Percentiles rank a stretch among this genome's conserved stretches.
phyloP scores from a whole-genome alignment of 2,797 vertebrate species.

The Choloepus didactylus region DNA sequence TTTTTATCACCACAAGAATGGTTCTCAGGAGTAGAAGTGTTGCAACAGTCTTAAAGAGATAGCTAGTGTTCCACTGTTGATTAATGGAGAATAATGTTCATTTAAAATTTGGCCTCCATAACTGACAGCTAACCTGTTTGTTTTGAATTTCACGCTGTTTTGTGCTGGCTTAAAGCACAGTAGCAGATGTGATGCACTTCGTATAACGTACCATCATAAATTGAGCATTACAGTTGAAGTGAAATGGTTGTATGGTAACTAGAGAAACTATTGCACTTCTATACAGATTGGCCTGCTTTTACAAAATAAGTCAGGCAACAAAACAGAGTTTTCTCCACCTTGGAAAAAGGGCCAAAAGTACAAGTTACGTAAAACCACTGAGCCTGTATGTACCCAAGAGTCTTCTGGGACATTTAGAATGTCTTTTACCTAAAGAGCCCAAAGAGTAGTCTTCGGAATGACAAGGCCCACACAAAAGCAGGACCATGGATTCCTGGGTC shows the following conservation, averaged over 20 bases:
- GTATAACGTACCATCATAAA: constrained; percentile 5
- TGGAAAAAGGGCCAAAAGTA: not conserved
- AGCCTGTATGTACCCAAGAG: not conserved
- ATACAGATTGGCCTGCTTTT: not conserved
- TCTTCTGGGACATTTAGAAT: constrained; percentile 9
- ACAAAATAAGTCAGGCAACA: constrained; percentile 1
- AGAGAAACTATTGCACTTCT: constrained; percentile 39
- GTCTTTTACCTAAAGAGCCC: not conserved
- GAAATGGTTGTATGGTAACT: constrained; percentile 24
- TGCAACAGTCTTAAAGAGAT: constrained; percentile 59
- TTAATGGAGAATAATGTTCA: not conserved
- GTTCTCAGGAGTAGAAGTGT: constrained; percentile 58
- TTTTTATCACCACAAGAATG: constrained; percentile 17
- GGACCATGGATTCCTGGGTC: not conserved
- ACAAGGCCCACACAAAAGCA: not conserved
- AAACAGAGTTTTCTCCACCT: constrained; percentile 23
- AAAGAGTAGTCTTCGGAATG: not conserved
- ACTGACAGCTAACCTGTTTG: not conserved
- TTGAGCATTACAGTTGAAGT: constrained; percentile 20
- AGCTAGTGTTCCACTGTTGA: not conserved
- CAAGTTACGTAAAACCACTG: not conserved
- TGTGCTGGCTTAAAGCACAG: not conserved
- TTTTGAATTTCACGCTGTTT: constrained; percentile 37
- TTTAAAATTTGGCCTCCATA: not conserved
- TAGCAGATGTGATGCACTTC: not conserved